phyloP scores from a whole-genome alignment of 2,888 invertebrate genomes.

The Cephonodes hylas region DNA sequence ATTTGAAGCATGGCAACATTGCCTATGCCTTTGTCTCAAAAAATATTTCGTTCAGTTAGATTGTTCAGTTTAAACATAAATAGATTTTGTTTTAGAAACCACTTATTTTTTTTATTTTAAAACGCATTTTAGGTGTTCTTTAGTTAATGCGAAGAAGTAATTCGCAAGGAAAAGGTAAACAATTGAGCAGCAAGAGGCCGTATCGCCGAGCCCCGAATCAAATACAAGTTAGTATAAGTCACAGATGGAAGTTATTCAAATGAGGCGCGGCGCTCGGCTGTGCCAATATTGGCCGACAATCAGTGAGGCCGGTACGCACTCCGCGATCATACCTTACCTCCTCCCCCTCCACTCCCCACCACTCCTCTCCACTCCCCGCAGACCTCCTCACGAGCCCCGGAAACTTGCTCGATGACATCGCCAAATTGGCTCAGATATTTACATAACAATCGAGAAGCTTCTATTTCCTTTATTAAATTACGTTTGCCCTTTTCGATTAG shows the following conservation, averaged over 20 bases:
- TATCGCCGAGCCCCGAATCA: background rate
- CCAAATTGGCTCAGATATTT: conserved; percentile 20
- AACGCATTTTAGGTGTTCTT: too few species aligned
- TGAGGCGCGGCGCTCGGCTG: background rate
- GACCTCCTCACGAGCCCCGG: background rate
- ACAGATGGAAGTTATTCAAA: background rate
- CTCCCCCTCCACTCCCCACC: background rate
- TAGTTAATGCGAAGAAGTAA: background rate
- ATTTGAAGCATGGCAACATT: too few species aligned
- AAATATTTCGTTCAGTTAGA: too few species aligned
- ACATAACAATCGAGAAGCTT: conserved; percentile 25
- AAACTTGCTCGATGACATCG: background rate
- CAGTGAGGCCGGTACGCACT: background rate
- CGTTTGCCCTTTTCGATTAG: conserved; percentile 21
- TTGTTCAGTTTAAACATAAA: too few species aligned
- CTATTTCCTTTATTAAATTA: conserved; percentile 24
- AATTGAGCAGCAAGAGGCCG: background rate
- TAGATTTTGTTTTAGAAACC: too few species aligned
- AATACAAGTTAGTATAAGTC: background rate
- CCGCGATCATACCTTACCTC: background rate
- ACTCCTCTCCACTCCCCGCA: background rate
- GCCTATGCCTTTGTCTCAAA: too few species aligned
- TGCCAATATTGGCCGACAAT: background rate
- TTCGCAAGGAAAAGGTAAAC: background rate
- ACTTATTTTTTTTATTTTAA: too few species aligned